Evolutionary conservation across 2,888 invertebrate genomes (phyloP).

Genomic region (Latrodectus hesperus): DNA sequence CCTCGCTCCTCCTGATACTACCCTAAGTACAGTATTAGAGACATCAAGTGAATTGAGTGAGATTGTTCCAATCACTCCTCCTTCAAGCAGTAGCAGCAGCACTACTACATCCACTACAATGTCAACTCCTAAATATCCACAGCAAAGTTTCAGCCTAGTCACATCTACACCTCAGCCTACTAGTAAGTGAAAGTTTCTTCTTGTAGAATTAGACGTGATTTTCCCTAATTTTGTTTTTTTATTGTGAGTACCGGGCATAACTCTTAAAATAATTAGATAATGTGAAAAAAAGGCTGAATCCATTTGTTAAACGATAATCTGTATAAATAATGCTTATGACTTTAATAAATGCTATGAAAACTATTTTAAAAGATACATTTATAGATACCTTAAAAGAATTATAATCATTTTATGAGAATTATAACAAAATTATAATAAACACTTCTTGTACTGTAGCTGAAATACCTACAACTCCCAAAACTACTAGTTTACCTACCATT

Average conservation of each 20-base stretch:
- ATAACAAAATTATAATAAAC: neutral
- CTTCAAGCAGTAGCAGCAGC: slow-evolving; percentile 40
- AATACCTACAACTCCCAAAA: slow-evolving; percentile 30
- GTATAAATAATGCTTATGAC: too few relatives aligned
- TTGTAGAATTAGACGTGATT: neutral
- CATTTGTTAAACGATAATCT: too few relatives aligned
- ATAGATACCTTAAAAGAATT: too few relatives aligned
- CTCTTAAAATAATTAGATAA: too few relatives aligned
- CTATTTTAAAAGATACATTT: too few relatives aligned
- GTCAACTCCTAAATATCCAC: slow-evolving; percentile 39
- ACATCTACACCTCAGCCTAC: slow-evolving; percentile 39
- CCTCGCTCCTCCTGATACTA: slow-evolving; percentile 32
- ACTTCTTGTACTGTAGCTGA: slow-evolving; percentile 10
- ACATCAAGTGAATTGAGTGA: slow-evolving; percentile 38
- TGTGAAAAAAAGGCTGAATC: too few relatives aligned
- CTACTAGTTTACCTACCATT: slow-evolving; percentile 22
- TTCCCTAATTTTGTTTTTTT: neutral
- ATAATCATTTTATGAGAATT: neutral
- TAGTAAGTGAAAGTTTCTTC: slow-evolving; percentile 20
- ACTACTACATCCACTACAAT: slow-evolving; percentile 34
- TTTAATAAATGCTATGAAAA: too few relatives aligned
- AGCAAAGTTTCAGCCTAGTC: slow-evolving; percentile 53
- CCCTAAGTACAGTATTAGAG: slow-evolving; percentile 39
- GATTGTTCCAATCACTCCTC: slow-evolving; percentile 47
- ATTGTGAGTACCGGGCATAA: too few relatives aligned